A percentile compares a stretch with the other conserved stretches of the same genome.
phyloP scores from a whole-genome alignment of 2,888 invertebrate species.

The Sericinus montela region DNA sequence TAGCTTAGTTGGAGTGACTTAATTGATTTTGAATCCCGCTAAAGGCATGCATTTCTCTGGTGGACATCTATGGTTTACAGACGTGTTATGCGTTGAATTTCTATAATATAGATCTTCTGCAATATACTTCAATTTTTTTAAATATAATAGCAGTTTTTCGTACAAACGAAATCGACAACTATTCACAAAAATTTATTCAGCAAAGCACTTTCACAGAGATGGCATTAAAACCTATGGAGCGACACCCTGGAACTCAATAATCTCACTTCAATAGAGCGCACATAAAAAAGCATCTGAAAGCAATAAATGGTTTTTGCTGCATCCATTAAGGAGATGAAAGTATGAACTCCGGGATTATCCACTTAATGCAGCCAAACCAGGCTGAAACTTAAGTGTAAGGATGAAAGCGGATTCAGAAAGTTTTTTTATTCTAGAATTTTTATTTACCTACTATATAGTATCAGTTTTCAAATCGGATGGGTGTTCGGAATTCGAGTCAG shows the following conservation, averaged over 20 bases:
- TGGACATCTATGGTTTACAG: no score
- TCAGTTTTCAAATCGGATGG: no score
- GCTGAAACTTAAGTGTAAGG: slow-evolving; percentile 14
- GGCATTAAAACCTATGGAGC: slow-evolving; percentile 21
- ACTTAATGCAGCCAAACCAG: slow-evolving; percentile 49
- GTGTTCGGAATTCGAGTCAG: no score
- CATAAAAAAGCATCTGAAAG: slow-evolving; percentile 48
- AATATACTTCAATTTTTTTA: no score
- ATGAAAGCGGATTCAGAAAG: background rate
- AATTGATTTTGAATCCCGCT: no score
- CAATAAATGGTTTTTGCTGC: slow-evolving; percentile 62
- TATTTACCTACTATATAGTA: no score
- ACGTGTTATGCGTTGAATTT: no score
- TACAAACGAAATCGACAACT: background rate
- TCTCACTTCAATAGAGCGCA: slow-evolving; percentile 40
- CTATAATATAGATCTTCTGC: no score
- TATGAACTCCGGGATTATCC: slow-evolving; percentile 68
- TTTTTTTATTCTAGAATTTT: no score
- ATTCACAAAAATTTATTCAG: slow-evolving; percentile 9
- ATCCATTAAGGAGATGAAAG: slow-evolving; percentile 71
- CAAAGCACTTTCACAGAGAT: background rate
- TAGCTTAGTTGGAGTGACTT: no score
- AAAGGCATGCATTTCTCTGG: no score
- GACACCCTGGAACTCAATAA: slow-evolving; percentile 32
- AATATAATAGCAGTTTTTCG: no score